Conservation (phyloP, 2,113 vertebrate species). For the Vanacampus margaritifer region DNA sequence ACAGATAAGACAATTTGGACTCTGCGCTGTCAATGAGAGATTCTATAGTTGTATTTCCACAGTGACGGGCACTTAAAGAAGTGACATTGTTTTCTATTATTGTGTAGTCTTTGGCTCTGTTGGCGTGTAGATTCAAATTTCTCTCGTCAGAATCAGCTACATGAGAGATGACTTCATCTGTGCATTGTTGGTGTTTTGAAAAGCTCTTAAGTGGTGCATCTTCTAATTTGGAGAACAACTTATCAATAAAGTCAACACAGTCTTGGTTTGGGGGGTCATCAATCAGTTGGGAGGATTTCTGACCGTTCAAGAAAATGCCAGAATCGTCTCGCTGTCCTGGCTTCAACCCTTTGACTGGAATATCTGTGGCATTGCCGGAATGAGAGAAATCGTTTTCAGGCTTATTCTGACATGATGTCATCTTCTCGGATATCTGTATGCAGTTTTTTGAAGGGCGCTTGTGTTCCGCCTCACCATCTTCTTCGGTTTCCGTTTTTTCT, state of each 20-base stretch:
- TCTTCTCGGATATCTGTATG: constrained; percentile 17
- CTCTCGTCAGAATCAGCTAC: constrained; percentile 48
- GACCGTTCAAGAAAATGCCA: constrained; percentile 48
- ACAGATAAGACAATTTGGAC: constrained; percentile 52
- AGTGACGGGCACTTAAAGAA: constrained; percentile 22
- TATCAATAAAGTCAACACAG: constrained; percentile 63
- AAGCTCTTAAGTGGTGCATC: constrained; percentile 54
- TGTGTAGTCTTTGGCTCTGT: constrained; percentile 34
- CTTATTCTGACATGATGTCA: constrained; percentile 14
- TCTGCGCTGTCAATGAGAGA: constrained; percentile 39
- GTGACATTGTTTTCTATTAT: constrained; percentile 22
- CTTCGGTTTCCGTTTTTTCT: constrained; percentile 72
- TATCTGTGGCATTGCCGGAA: constrained; percentile 18
- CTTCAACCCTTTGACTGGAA: constrained; percentile 39
- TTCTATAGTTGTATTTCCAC: constrained; percentile 30
- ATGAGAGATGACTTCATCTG: constrained; percentile 51
- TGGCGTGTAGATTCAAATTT: constrained; percentile 34
- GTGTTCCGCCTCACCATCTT: constrained; percentile 56
- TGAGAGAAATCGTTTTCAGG: constrained; percentile 27
- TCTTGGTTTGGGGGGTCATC: constrained; percentile 47
- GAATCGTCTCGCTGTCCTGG: constrained; percentile 51
- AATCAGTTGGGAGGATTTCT: constrained; percentile 25
- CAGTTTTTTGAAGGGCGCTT: constrained; percentile 39
- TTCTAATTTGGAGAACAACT: constrained; percentile 63
- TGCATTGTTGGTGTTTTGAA: constrained; percentile 47